These are phyloP conservation scores for Pelecanus crispus DNA, from an alignment of 2,113 vertebrate genomes.

Conservation along the genomic window DNA sequence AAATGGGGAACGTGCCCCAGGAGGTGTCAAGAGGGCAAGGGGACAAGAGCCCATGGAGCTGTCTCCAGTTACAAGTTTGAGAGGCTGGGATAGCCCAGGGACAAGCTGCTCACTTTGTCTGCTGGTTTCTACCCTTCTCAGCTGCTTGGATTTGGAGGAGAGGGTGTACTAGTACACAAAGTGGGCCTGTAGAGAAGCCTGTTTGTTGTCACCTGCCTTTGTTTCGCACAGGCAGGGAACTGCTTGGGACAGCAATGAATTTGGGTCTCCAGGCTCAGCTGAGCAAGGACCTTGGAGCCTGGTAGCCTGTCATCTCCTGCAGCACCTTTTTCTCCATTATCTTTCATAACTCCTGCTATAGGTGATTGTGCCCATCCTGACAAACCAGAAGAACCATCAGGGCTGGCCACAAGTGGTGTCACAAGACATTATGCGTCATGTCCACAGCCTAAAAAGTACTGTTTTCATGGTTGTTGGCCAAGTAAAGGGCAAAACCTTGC, in stretches of 20 bases:
- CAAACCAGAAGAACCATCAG: conserved; percentile 78
- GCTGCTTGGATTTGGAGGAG: neutral
- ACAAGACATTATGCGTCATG: conserved; percentile 77
- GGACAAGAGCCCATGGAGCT: neutral
- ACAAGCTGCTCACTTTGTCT: neutral
- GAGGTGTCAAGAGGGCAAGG: neutral
- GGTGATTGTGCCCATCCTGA: conserved; percentile 84
- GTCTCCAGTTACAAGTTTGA: too few relatives aligned
- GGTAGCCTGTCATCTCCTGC: neutral
- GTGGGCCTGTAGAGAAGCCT: neutral
- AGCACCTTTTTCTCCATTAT: neutral
- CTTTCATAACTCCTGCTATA: conserved; percentile 12
- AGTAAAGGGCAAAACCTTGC: conserved; percentile 84
- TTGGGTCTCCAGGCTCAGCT: neutral
- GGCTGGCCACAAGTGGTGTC: conserved; percentile 83
- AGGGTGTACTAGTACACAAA: neutral
- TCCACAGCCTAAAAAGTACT: conserved; percentile 74
- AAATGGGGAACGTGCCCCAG: neutral
- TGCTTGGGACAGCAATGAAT: neutral
- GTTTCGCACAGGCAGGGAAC: neutral
- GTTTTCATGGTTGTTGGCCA: conserved; percentile 80
- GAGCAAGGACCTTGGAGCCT: fast-evolving
- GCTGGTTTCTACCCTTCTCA: neutral
- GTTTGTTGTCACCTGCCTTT: neutral
- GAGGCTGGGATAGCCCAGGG: too few relatives aligned